phyloP scores from a whole-genome alignment of 2,113 vertebrate species.

The Caloenas nicobarica region DNA sequence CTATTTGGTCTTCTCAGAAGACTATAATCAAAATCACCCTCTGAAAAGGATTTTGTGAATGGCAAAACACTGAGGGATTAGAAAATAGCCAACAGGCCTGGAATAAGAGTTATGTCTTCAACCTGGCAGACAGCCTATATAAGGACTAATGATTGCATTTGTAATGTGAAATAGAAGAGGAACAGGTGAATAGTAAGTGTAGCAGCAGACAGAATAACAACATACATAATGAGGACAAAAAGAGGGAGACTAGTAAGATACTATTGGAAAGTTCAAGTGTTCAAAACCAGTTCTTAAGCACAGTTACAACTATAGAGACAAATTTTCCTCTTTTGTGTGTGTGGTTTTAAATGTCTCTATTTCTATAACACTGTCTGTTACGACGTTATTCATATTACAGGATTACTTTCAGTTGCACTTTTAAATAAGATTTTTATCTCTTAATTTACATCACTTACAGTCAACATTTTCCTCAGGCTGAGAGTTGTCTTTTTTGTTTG shows the following conservation, averaged over 20 bases:
- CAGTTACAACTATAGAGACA: background rate
- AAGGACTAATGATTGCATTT: background rate
- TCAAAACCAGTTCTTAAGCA: background rate
- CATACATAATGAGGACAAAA: background rate
- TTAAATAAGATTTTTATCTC: background rate
- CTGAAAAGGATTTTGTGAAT: background rate
- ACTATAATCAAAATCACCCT: background rate
- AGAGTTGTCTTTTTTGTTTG: background rate
- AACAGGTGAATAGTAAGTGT: background rate
- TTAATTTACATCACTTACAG: background rate
- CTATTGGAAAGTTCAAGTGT: background rate
- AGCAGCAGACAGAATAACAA: background rate
- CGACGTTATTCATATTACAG: background rate
- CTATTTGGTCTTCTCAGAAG: background rate
- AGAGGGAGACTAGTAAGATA: background rate
- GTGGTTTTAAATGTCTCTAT: background rate
- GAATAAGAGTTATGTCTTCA: background rate
- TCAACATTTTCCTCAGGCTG: background rate
- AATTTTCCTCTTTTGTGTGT: background rate
- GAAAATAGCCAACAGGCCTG: background rate
- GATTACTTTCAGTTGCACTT: background rate
- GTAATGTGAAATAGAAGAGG: background rate
- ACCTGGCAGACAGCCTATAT: background rate
- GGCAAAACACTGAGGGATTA: rapidly evolving
- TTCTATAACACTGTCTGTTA: background rate